phyloP scores from a whole-genome alignment of 30 jellyfish, hydroid and myxozoan species.

The Aurelia sp. region DNA sequence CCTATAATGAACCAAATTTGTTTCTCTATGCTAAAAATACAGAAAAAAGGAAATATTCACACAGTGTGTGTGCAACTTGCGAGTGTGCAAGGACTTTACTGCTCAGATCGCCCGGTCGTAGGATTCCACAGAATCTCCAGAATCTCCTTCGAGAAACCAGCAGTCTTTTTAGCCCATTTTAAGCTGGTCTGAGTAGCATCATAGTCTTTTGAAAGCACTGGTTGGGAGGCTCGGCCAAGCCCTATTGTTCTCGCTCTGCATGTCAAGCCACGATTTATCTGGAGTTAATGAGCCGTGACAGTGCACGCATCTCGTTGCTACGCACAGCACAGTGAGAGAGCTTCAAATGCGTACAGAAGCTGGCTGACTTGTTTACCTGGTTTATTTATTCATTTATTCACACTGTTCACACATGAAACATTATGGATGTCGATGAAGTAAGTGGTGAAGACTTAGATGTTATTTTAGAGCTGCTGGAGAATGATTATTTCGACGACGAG shows the following conservation, averaged over 20 bases:
- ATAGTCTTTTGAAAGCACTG: constrained; percentile 21
- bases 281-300: constrained; percentile 33
- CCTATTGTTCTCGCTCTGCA: constrained; percentile 14
- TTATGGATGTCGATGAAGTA: constrained; percentile 31
- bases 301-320: neutral
- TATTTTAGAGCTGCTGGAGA: neutral
- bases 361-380: neutral
- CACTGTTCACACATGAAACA: neutral
- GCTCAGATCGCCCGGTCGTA: no score
- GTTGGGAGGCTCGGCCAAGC: constrained; percentile 14
- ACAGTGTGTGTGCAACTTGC: no score
- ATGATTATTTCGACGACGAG: constrained; percentile 19
- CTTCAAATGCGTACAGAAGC: neutral
- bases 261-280: constrained; percentile 8
- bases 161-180: no score
- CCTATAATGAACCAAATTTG: no score
- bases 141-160: no score
- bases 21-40: no score
- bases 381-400: constrained; percentile 5
- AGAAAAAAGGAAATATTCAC: no score
- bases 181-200: no score
- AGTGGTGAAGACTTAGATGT: constrained; percentile 23
- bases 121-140: no score
- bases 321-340: no score
- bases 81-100: no score